Evolutionary conservation across 2,113 vertebrate species (phyloP).

Genomic region (Fulmarus glacialis): DNA sequence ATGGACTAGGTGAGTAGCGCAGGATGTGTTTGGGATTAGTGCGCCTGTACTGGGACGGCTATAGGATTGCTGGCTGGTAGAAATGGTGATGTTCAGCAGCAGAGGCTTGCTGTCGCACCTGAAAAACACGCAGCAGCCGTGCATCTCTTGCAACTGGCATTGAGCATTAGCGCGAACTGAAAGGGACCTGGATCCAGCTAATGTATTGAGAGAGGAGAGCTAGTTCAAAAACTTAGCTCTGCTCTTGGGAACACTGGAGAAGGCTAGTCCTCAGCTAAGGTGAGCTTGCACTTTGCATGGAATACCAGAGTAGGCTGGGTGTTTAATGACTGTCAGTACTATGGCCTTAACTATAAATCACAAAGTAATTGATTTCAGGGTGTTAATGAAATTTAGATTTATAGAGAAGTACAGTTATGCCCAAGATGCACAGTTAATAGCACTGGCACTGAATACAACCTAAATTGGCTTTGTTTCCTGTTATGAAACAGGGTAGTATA

Average conservation of each 20-base stretch:
- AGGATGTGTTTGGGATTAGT: neutral
- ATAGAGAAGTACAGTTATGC: neutral
- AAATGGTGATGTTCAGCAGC: neutral
- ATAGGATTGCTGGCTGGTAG: neutral
- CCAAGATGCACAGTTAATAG: neutral
- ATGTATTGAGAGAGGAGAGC: neutral
- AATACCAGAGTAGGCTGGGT: neutral
- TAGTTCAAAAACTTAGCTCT: neutral
- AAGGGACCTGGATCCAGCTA: neutral
- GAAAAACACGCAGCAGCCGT: neutral
- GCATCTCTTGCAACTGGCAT: neutral
- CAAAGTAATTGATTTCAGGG: conserved; percentile 10
- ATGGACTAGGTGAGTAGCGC: fast-evolving
- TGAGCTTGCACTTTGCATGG: neutral
- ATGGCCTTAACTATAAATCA: conserved; percentile 33
- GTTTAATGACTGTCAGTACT: conserved; percentile 8
- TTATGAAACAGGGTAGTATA: neutral
- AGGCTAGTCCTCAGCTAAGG: neutral
- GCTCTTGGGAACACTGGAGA: neutral
- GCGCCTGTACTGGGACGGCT: neutral
- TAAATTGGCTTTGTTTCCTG: neutral
- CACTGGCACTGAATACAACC: neutral
- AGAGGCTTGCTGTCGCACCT: neutral
- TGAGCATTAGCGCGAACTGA: neutral
- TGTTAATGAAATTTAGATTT: conserved; percentile 35